Base-by-base conservation (phyloP, 1,140 invertebrate species). In the Drosophila chauvacae region DNA sequence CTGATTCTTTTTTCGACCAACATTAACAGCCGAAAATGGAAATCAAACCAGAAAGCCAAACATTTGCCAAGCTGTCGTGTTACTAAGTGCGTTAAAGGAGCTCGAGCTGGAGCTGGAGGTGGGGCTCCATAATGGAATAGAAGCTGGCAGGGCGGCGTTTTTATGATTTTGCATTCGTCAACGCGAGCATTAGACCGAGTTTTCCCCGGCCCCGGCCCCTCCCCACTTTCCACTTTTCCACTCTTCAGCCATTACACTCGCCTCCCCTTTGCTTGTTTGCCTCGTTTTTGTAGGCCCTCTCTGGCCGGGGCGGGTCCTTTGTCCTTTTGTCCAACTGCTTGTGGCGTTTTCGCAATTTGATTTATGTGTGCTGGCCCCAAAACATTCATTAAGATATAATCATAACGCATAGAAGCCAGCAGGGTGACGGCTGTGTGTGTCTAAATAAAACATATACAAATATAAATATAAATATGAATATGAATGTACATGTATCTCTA, bases 361-460 rank as follows among this genome's bases (percentile, higher is more conserved):
- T 87, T 87, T 87, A 87, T 87, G 83, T 88, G 72, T 74, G 20
- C 37, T 88, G 86, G 84, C 86, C 79, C 66, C 62, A 70, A 70
- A 87, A 88, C 84, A 87, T 87, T 88, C 84, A 87, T 87, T 87
- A 87, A 87, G 83, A 87, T 87, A 88, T 88, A 87, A 87, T 87
- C 83, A 83, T 76, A 88, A 80, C 77, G 71, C 83, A 87, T 71
- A 86, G 74, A 86, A 82, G 28, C 50, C 56, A 44, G 39, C 39
- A 71, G 68, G 63, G 57, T 47, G 66, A 62, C 57, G 50, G 48
- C 50, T 39, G 16, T 51, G 35, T 63, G 26, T 77, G 44, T 37
- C 30, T 16, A 57, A 13, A 45, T 45, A 26, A n/a, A 57, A n/a
- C 13, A 14, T 45, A 7, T 23, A 45, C 20, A 45, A 45, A 48